A percentile compares a stretch with the other conserved stretches of the same genome.
These are phyloP conservation scores for Salvelinus sp. DNA, from an alignment of 2,113 vertebrate species.

Conservation along the genomic window DNA sequence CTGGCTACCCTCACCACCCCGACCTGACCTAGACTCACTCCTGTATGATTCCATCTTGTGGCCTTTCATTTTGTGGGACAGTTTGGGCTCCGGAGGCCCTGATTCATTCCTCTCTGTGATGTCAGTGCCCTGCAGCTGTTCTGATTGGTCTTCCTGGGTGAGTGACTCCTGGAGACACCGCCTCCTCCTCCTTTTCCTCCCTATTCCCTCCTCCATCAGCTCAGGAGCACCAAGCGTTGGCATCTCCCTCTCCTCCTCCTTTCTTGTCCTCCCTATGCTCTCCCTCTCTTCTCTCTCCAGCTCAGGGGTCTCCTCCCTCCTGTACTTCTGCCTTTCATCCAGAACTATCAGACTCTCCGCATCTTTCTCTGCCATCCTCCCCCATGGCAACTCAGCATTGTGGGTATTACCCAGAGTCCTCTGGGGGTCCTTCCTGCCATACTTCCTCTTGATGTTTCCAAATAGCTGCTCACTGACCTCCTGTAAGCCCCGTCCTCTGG, in stretches of 20 bases:
- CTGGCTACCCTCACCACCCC: conserved; percentile 26
- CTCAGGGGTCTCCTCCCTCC: conserved; percentile 63
- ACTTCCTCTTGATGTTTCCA: conserved; percentile 87
- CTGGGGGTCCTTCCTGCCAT: conserved; percentile 86
- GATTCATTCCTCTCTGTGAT: conserved; percentile 76
- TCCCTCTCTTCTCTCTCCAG: conserved; percentile 66
- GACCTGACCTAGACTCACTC: conserved; percentile 71
- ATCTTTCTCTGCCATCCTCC: conserved; percentile 83
- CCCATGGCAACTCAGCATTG: conserved; percentile 81
- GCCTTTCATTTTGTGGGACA: conserved; percentile 79
- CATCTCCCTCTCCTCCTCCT: conserved; percentile 77
- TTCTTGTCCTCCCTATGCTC: conserved; percentile 68
- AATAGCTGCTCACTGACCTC: conserved; percentile 82
- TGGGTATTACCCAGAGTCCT: conserved; percentile 77
- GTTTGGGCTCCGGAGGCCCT: conserved; percentile 76
- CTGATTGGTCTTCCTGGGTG: conserved; percentile 76
- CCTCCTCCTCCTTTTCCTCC: conserved; percentile 87
- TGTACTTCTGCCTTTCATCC: conserved; percentile 85
- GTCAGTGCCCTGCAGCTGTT: conserved; percentile 64
- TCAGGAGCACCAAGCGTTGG: conserved; percentile 52
- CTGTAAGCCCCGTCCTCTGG: conserved; percentile 79
- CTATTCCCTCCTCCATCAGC: conserved; percentile 82
- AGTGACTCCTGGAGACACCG: conserved; percentile 79
- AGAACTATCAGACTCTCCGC: conserved; percentile 75
- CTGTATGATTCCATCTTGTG: conserved; percentile 44